Evolutionary conservation across 2,888 invertebrate species (phyloP), one percentile per base, ranked within the genome.

Genomic region (Rugalucina vietnamica): DNA sequence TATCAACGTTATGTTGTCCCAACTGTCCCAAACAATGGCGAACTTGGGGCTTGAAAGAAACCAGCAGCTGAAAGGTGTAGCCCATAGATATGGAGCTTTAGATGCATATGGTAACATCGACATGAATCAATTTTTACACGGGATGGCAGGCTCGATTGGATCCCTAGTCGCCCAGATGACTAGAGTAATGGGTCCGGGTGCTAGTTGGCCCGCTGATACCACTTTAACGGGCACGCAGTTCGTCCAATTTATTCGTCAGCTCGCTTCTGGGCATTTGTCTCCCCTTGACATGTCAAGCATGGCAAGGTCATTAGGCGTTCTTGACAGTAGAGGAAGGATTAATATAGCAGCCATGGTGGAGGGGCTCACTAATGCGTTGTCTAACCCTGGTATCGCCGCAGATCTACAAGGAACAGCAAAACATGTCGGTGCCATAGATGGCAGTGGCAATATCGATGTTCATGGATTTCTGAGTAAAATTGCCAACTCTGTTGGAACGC

Each of bases 81-180:
- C 86, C 1, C 39, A 76, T 37, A n/a, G 72, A 14, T 36, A 79
- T 21, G 86, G 86, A 4, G 86, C 86, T 4, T 57, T 83, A 12
- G 83, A 86, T 72, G 43, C 14, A 32, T 83, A 82, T 32, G 86
- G 83, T 2, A 83, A 86, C n/a, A 79, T 86, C 3, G 72, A 81
- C 27, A 73, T 79, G 54, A 54, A 82, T 10, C 21, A 29, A 57
- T 69, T 85, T 10, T 32, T 82, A 1, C 74, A 81, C 34, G 69
- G 78, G 2, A 37, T 84, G 49, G 72, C 76, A 27, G 43, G 39
- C 36, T 72, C 76, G 24, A 78, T 50, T 21, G 78, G 71, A 0
- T 37, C 36, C 3, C 54, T 60, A 36, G 78, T 70, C 24, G 32
- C 78, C 3, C 71, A 71, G 54, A 54, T 37, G 37, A 54, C 54